Conservation (phyloP, 2,113 vertebrate species). For the Meriones unguiculatus region DNA sequence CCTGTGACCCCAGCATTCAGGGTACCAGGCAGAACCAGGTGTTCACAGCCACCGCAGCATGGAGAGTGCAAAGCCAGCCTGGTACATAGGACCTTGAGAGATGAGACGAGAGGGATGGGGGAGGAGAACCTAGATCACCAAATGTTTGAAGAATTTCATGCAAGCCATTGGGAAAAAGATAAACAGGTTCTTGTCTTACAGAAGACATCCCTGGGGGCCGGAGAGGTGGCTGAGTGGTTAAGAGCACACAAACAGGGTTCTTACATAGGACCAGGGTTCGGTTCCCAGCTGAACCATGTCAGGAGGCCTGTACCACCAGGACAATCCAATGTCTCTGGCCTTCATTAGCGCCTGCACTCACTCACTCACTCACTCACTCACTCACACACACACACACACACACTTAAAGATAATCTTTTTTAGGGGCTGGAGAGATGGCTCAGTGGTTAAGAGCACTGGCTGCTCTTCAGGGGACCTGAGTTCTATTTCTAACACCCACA, state of each 20-base stretch:
- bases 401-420: neutral
- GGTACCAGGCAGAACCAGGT: neutral
- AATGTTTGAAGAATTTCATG: conserved; percentile 23
- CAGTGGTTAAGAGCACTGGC: neutral
- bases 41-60: neutral
- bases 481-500: neutral
- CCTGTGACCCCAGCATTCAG: neutral
- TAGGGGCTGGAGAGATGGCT: neutral
- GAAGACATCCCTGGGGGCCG: neutral
- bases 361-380: neutral
- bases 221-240: neutral
- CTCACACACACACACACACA: neutral
- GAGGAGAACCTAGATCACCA: neutral
- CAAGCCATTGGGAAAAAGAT: neutral
- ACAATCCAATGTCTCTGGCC: neutral
- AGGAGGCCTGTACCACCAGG: neutral
- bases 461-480: neutral
- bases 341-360: neutral
- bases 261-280: neutral
- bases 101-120: neutral
- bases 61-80: neutral
- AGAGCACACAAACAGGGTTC: neutral
- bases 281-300: neutral
- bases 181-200: neutral
- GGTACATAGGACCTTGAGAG: neutral